Evolutionary conservation across 53 echinoderm and acorn worm species (phyloP), one percentile per base, ranked within the genome.

Genomic region (Zoroaster sp.): DNA sequence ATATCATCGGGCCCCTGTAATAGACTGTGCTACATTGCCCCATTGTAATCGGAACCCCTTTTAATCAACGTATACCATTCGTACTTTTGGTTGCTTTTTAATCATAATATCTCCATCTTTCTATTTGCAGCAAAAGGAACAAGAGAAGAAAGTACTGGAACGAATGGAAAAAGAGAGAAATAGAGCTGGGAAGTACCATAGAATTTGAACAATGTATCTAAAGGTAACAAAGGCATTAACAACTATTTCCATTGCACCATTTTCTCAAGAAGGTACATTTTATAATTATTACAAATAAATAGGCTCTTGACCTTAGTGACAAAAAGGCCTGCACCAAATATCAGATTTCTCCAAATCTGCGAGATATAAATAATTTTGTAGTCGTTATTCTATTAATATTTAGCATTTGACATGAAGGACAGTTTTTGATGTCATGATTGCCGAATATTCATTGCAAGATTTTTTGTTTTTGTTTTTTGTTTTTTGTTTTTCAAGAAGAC

Each of bases 91-190:
- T n/a, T n/a, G n/a, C n/a, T 10, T 69, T 85, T 28, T 32, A 28
- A 4, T 33, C 11, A 66, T n/a, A 15, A 23, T 11, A 5, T 20
- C 20, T 72, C 34, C 23, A 31, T 76, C 37, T 75, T 66, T 46
- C 11, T 53, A 7, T 59, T 72, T 69, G 35, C 90, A 93, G 93
- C 93, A 93, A 93, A 93, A 93, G 74, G 90, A 93, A 51, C 93
- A 93, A 65, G 93, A 93, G 72, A 93, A 93, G 90, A 89, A 80
- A 74, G 80, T 93, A 14, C 45, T 93, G 67, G 90, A 93, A 23
- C 72, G 82, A 73, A 80, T 89, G 69, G 90, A 89, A 70, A 89
- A 89, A 14, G 90, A 89, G 36, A 80, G 82, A 59, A 82, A 71
- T 9, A 52, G 90, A 89, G 69, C 90, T 12, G 82, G 81, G 23